phyloP scores from a whole-genome alignment of 2,888 invertebrate genomes.

The Acrocyrtus sp. region DNA sequence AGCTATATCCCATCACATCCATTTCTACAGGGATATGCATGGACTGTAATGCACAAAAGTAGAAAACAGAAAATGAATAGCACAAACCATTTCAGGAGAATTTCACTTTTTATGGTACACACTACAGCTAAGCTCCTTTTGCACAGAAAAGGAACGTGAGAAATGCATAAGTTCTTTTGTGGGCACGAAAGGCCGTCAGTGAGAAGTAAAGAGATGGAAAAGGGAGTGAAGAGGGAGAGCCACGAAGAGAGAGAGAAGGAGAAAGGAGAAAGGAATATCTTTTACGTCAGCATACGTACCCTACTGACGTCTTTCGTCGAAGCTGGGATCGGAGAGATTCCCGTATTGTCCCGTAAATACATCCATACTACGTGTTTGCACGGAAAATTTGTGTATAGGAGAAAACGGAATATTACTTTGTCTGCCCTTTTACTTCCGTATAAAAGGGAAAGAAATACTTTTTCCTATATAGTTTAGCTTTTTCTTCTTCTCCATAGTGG shows the following conservation, averaged over 20 bases:
- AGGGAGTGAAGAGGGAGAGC: too few species aligned
- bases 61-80: conserved; percentile 4
- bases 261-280: conserved; percentile 18
- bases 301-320: conserved; percentile 48
- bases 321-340: conserved; percentile 35
- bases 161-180: conserved; percentile 24
- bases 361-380: too few species aligned
- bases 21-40: neutral
- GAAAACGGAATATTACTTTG: too few species aligned
- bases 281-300: conserved; percentile 43
- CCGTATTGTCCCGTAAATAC: conserved; percentile 39
- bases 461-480: neutral
- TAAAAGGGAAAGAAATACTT: too few species aligned
- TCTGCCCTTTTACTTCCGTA: too few species aligned
- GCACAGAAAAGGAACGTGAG: conserved; percentile 17
- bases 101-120: too few species aligned
- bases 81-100: conserved; percentile 17
- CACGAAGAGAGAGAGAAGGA: conserved; percentile 10
- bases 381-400: too few species aligned
- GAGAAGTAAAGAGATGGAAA: too few species aligned
- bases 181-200: too few species aligned
- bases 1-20: neutral
- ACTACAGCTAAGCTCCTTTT: too few species aligned
- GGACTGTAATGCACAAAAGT: neutral
- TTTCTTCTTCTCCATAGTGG: too few species aligned